A percentile compares a stretch with the other conserved stretches of the same genome.
Conservation (phyloP, 2,888 invertebrate genomes). For the Lithophane ornitopus region DNA sequence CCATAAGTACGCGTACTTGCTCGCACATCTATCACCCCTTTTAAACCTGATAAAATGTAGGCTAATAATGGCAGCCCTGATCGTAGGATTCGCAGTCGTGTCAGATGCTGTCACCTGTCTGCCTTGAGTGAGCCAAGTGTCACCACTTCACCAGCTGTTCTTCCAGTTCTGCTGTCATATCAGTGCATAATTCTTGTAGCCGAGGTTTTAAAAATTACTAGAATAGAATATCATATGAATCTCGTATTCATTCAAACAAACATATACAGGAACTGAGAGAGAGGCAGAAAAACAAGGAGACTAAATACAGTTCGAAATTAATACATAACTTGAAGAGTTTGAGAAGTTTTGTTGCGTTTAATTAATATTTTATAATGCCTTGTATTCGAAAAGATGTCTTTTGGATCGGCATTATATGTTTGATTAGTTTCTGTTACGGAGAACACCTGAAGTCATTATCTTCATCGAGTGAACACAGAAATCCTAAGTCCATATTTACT, state of each 20-base stretch:
- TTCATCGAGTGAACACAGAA: constrained; percentile 41
- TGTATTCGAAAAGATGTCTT: constrained; percentile 65
- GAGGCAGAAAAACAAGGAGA: not conserved
- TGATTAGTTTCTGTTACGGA: constrained; percentile 62
- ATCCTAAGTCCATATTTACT: constrained; percentile 26
- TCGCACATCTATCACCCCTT: too few relatives aligned
- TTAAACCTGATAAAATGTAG: too few relatives aligned
- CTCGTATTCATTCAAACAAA: not conserved
- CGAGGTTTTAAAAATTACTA: too few relatives aligned
- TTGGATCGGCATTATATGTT: constrained; percentile 67
- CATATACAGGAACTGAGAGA: not conserved
- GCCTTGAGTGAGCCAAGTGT: not conserved
- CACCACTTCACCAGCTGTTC: too few relatives aligned
- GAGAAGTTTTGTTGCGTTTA: constrained; percentile 1
- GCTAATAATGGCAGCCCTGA: not conserved
- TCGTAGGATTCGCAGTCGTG: not conserved
- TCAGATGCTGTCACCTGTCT: not conserved
- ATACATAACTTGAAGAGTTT: constrained; percentile 8
- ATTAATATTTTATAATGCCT: constrained; percentile 49
- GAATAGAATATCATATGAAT: too few relatives aligned
- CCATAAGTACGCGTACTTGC: too few relatives aligned
- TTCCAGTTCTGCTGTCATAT: not conserved
- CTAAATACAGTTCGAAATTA: constrained; percentile 4
- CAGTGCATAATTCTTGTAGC: not conserved
- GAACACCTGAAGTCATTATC: constrained; percentile 48